phyloP scores from a whole-genome alignment of 2,797 vertebrate species.

The Graptemys geographica region DNA sequence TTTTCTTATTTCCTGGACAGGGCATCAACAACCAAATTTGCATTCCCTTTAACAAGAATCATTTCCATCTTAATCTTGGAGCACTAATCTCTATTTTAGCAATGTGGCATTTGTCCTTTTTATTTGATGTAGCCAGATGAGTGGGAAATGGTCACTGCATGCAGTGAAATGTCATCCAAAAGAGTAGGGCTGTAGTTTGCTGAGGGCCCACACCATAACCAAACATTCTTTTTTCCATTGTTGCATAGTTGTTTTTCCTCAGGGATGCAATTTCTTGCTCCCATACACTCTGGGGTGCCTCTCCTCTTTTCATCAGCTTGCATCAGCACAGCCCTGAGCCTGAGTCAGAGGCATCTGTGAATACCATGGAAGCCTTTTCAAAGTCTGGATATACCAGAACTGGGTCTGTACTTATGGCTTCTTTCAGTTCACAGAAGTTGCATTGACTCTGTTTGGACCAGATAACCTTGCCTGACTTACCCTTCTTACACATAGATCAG shows the following conservation, averaged over 20 bases:
- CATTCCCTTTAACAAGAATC: background rate
- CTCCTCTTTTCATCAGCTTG: constrained; percentile 9
- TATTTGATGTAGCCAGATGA: background rate
- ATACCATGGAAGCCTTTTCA: too few species aligned
- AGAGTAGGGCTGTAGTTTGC: background rate
- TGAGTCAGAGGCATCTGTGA: background rate
- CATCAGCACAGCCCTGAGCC: background rate
- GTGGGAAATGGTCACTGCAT: background rate
- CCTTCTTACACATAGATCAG: background rate
- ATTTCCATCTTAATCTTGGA: background rate
- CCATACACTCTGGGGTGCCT: background rate
- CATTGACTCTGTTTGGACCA: background rate
- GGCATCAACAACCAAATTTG: background rate
- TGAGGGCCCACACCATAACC: background rate
- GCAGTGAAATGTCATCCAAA: background rate
- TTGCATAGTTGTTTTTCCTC: background rate
- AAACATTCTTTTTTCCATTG: background rate
- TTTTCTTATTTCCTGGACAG: background rate
- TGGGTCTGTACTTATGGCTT: background rate
- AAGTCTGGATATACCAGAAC: too few species aligned
- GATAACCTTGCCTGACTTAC: background rate
- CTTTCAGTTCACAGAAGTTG: background rate
- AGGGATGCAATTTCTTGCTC: constrained; percentile 64
- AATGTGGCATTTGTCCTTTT: background rate
- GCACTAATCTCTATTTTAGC: background rate